Evolutionary conservation across 1,140 invertebrate species (phyloP).

Genomic region (Platorchestia sp.): DNA sequence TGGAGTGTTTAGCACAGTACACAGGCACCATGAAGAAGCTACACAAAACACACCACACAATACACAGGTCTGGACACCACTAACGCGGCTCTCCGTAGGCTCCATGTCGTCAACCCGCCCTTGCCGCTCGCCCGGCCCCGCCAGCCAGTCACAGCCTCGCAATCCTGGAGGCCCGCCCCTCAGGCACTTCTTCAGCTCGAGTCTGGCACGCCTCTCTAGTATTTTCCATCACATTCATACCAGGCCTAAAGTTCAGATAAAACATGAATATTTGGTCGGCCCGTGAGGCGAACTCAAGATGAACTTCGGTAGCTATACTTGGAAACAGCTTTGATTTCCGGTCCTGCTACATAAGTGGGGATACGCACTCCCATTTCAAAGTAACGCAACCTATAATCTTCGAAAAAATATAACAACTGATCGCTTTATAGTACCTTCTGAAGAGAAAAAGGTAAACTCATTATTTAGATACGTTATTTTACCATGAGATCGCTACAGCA

Average conservation of each 20-base stretch:
- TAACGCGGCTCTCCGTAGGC: neutral
- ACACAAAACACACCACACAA: constrained; percentile 50
- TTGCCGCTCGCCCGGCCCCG: neutral
- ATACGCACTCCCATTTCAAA: too few relatives aligned
- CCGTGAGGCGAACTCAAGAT: neutral
- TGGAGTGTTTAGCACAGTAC: constrained; percentile 18
- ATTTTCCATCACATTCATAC: neutral
- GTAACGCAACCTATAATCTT: too few relatives aligned
- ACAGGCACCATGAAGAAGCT: constrained; percentile 16
- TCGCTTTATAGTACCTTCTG: too few relatives aligned
- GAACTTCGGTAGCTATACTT: neutral
- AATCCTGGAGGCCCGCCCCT: neutral
- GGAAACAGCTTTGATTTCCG: too few relatives aligned
- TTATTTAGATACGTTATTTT: too few relatives aligned
- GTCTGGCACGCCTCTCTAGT: neutral
- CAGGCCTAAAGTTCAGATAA: neutral
- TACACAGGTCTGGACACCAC: constrained; percentile 48
- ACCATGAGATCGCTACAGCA: too few relatives aligned
- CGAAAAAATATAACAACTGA: too few relatives aligned
- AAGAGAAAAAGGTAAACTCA: too few relatives aligned
- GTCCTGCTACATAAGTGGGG: too few relatives aligned
- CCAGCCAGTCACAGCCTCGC: neutral
- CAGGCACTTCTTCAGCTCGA: neutral
- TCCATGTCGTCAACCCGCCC: constrained; percentile 22
- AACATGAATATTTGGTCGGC: neutral